A percentile compares a stretch with the other conserved stretches of the same genome.
phyloP scores from a whole-genome alignment of 2,888 invertebrate species.

The Campaea margaritaria region DNA sequence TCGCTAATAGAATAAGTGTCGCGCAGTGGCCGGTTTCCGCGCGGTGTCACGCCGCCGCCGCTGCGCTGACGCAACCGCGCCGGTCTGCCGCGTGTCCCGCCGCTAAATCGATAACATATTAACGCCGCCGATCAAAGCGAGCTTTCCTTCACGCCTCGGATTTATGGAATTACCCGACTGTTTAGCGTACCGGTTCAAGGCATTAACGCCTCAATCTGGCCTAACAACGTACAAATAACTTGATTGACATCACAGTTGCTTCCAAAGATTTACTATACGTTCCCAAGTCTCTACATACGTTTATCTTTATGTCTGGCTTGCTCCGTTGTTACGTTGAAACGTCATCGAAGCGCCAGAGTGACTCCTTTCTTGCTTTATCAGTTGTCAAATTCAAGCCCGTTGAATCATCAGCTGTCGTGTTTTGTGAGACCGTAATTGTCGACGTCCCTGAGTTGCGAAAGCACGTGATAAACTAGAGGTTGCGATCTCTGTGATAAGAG shows the following conservation, averaged over 20 bases:
- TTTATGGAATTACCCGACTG: conserved; percentile 59
- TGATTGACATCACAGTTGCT: conserved; percentile 38
- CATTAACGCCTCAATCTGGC: conserved; percentile 42
- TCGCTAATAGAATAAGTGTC: conserved; percentile 70
- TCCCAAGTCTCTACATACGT: background rate
- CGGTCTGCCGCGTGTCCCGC: conserved; percentile 71
- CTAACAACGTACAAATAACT: conserved; percentile 29
- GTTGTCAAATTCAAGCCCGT: conserved; percentile 1
- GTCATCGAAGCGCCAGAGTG: conserved; percentile 1
- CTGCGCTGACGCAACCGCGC: conserved; percentile 71
- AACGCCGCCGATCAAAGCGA: conserved; percentile 78
- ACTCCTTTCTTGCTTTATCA: background rate
- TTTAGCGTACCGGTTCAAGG: conserved; percentile 22
- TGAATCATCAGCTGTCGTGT: conserved; percentile 7
- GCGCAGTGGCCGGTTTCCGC: conserved; percentile 63
- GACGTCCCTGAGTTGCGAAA: conserved; percentile 24
- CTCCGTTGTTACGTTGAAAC: background rate
- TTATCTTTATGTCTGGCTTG: background rate
- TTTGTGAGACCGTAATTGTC: conserved; percentile 9
- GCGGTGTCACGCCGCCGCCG: conserved; percentile 71
- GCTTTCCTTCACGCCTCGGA: conserved; percentile 61
- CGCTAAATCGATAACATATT: conserved; percentile 78
- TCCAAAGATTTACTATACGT: conserved; percentile 15
- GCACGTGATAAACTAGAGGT: conserved; percentile 44
- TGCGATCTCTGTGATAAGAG: conserved; percentile 54